Percentiles rank a stretch among this genome's conserved stretches.
phyloP scores from a whole-genome alignment of 2,797 vertebrate species.

The Rhodeus uyekii region DNA sequence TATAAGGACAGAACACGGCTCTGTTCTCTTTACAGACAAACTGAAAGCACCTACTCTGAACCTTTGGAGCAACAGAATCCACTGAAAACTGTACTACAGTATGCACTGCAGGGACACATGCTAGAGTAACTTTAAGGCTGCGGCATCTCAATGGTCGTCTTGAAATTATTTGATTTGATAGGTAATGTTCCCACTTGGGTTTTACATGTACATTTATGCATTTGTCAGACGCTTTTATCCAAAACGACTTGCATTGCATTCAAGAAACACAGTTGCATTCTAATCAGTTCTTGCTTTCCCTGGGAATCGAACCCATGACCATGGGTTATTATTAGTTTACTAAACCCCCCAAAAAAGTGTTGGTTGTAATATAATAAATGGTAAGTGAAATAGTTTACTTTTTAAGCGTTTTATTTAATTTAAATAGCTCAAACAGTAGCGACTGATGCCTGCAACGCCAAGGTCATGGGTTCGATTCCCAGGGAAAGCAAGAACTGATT shows the following conservation, averaged over 20 bases:
- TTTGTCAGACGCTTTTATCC: too few relatives aligned
- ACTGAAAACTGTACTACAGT: not conserved
- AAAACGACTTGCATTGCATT: too few relatives aligned
- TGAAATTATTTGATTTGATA: not conserved
- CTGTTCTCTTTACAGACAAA: conserved; percentile 60
- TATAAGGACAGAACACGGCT: conserved; percentile 53
- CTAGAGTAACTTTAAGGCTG: not conserved
- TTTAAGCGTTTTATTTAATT: too few relatives aligned
- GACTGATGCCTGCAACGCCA: too few relatives aligned
- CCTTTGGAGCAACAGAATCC: not conserved
- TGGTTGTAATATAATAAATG: not conserved
- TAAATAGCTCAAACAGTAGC: too few relatives aligned
- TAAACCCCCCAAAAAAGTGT: not conserved
- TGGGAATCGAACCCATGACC: too few relatives aligned
- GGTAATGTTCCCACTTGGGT: not conserved
- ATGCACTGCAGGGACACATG: not conserved
- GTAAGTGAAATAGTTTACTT: too few relatives aligned
- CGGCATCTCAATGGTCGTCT: not conserved
- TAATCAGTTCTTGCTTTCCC: too few relatives aligned
- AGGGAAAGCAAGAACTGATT: too few relatives aligned
- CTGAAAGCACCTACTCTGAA: conserved; percentile 34
- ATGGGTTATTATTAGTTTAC: not conserved
- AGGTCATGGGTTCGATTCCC: too few relatives aligned
- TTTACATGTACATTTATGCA: too few relatives aligned
- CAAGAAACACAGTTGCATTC: too few relatives aligned